A percentile compares a stretch with the other conserved stretches of the same genome.
phyloP scores from a whole-genome alignment of 1,140 invertebrate genomes.

The Trichogramma pretiosum region DNA sequence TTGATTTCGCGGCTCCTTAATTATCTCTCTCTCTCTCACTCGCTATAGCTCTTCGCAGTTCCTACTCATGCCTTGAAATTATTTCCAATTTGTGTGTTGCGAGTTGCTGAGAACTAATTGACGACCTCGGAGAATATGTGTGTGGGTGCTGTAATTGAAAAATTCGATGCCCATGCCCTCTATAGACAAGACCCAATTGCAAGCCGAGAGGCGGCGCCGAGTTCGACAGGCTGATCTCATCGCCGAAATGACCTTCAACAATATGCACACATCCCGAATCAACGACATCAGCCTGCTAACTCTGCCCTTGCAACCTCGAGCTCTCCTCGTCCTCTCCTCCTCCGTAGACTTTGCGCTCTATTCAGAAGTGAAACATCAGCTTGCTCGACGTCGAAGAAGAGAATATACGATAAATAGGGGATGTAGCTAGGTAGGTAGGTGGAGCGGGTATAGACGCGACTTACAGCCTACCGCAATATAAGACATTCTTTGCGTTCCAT shows the following conservation, averaged over 20 bases:
- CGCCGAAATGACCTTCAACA: constrained; percentile 53
- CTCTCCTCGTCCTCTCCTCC: constrained; percentile 19
- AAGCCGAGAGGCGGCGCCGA: constrained; percentile 34
- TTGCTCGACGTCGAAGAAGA: no score
- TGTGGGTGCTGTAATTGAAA: no score
- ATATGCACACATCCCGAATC: constrained; percentile 49
- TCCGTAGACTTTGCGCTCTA: no score
- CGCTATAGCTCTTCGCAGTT: no score
- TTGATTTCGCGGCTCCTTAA: constrained; percentile 10
- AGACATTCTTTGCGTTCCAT: no score
- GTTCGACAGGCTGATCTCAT: constrained; percentile 61
- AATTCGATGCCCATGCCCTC: not conserved
- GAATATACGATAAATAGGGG: no score
- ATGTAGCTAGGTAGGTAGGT: no score
- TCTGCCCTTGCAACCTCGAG: constrained; percentile 32
- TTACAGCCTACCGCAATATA: no score
- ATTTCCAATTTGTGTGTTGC: constrained; percentile 12
- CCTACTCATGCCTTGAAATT: constrained; percentile 12
- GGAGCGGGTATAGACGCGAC: no score
- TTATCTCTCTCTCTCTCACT: constrained; percentile 11
- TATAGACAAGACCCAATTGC: not conserved
- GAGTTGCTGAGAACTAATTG: no score
- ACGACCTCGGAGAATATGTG: no score
- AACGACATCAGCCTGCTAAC: constrained; percentile 57
- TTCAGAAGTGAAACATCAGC: no score